Evolutionary conservation across 1,140 invertebrate genomes (phyloP).

Genomic region (Cyphomyrmex costatus): DNA sequence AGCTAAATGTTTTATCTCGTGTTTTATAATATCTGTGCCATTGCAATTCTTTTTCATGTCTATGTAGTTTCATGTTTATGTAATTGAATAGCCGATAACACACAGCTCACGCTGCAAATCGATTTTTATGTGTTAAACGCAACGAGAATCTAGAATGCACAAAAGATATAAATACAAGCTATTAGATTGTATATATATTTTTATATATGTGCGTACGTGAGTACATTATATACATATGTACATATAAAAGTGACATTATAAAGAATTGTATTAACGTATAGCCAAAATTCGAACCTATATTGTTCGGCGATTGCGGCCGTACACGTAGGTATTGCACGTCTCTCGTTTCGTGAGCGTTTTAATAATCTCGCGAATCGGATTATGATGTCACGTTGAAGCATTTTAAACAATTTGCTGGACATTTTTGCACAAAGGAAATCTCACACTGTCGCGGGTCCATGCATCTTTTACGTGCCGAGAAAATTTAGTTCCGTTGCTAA

Average conservation of each 20-base stretch:
- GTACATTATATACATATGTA: background rate
- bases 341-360: background rate
- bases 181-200: background rate
- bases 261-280: background rate
- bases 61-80: background rate
- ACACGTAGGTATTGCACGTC: background rate
- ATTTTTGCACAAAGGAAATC: constrained; percentile 17
- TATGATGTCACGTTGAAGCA: background rate
- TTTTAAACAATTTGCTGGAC: constrained; percentile 36
- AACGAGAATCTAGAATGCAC: background rate
- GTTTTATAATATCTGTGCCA: background rate
- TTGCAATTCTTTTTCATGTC: constrained; percentile 21
- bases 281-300: background rate
- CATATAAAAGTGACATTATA: background rate
- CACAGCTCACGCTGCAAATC: background rate
- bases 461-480: constrained; percentile 38
- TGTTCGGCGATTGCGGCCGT: too few relatives aligned
- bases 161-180: background rate
- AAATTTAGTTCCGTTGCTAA: constrained; percentile 40
- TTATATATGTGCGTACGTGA: background rate
- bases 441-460: background rate
- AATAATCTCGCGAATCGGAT: constrained; percentile 23
- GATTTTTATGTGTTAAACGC: background rate
- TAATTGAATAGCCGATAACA: constrained; percentile 20
- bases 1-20: background rate